Evolutionary conservation across 1,140 invertebrate genomes (phyloP).

Genomic region (Dermatophagoides farinae): DNA sequence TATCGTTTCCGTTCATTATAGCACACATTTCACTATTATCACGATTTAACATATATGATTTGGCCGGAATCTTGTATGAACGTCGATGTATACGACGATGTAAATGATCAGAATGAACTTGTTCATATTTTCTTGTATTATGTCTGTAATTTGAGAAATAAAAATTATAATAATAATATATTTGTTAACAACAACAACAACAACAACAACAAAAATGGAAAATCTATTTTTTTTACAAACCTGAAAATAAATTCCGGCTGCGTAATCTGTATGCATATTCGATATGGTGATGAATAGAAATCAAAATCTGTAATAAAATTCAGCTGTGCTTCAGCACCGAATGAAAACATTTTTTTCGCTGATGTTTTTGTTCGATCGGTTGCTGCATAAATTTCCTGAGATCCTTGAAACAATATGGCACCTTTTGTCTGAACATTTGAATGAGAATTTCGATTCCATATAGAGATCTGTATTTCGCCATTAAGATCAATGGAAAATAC

Average conservation of each 20-base stretch:
- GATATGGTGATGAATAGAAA: constrained; percentile 46
- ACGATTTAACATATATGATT: constrained; percentile 48
- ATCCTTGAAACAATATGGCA: constrained; percentile 43
- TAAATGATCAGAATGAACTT: constrained; percentile 27
- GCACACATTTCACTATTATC: constrained; percentile 60
- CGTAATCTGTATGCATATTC: constrained; percentile 55
- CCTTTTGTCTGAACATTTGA: constrained; percentile 52
- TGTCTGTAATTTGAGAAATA: constrained; percentile 29
- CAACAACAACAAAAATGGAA: constrained; percentile 5
- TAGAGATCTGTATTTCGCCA: constrained; percentile 56
- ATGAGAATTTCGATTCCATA: constrained; percentile 68
- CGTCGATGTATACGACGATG: constrained; percentile 40
- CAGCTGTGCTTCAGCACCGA: constrained; percentile 46
- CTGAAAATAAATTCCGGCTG: constrained; percentile 43
- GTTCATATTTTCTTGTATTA: constrained; percentile 42
- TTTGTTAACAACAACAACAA: neutral
- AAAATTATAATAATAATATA: neutral
- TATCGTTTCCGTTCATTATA: constrained; percentile 19
- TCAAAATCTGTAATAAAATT: constrained; percentile 54
- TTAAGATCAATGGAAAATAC: constrained; percentile 58
- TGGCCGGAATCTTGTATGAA: constrained; percentile 34
- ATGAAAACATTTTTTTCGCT: constrained; percentile 26
- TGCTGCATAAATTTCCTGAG: constrained; percentile 40
- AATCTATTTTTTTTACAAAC: constrained; percentile 28
- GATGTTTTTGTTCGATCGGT: neutral